phyloP scores from a whole-genome alignment of 2,888 invertebrate genomes.

The Philereme vetulata region DNA sequence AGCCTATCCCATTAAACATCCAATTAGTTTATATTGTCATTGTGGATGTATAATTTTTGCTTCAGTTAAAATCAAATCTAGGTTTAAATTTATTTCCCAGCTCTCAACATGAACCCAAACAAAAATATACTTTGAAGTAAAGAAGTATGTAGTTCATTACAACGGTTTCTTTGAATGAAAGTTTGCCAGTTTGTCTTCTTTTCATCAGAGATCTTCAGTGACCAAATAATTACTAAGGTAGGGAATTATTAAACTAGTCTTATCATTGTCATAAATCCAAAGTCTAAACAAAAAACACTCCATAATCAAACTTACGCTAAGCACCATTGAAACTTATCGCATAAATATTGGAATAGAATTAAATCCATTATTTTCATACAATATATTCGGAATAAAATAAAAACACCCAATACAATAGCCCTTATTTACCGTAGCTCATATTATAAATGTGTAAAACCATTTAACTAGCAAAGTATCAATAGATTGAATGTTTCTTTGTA shows the following conservation, averaged over 20 bases:
- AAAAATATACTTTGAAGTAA: no score
- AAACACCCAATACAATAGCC: slow-evolving; percentile 65
- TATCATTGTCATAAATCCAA: slow-evolving; percentile 14
- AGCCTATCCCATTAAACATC: no score
- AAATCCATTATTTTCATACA: slow-evolving; percentile 80
- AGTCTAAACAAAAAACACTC: slow-evolving; percentile 8
- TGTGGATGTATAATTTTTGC: no score
- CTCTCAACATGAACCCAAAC: no score
- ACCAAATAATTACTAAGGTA: neutral
- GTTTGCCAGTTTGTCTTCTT: no score
- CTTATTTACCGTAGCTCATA: slow-evolving; percentile 80
- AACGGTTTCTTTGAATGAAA: neutral
- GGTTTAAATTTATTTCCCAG: no score
- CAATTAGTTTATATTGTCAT: no score
- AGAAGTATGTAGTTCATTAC: no score
- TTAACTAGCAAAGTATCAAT: slow-evolving; percentile 81
- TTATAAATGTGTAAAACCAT: slow-evolving; percentile 84
- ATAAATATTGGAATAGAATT: slow-evolving; percentile 79
- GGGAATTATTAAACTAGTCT: neutral
- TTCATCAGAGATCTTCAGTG: no score
- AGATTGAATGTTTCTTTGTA: slow-evolving; percentile 78
- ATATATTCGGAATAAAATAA: slow-evolving; percentile 73
- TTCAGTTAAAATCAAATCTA: no score
- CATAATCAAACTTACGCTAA: slow-evolving; percentile 27
- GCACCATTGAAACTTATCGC: slow-evolving; percentile 36